These are phyloP conservation scores for Petrocephalus schoutedeni DNA, from an alignment of 2,797 vertebrate species.

Conservation along the genomic window DNA sequence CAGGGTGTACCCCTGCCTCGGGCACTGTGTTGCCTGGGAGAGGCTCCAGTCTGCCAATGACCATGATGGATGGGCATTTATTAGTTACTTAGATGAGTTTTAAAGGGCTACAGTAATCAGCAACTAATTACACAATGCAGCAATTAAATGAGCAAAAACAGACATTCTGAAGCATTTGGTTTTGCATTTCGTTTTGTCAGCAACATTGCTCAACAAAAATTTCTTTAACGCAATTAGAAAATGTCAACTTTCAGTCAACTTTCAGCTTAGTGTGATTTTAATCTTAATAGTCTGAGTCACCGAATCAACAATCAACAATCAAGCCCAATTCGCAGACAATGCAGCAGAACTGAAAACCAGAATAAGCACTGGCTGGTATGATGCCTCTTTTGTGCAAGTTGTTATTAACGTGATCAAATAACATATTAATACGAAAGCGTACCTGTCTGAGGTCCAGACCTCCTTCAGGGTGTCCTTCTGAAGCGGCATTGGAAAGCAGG, in stretches of 20 bases:
- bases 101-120: not conserved
- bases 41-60: not conserved
- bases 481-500: conserved; percentile 38
- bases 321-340: not conserved
- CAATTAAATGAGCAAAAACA: not conserved
- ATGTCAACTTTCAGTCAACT: not conserved
- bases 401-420: not conserved
- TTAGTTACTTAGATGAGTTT: not conserved
- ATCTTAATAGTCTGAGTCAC: not conserved
- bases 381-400: not conserved
- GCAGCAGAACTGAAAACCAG: not conserved
- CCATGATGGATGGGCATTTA: not conserved
- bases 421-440: not conserved
- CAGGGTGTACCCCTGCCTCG: not conserved
- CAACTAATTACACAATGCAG: not conserved
- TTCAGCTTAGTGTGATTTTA: not conserved
- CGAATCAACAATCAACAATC: not conserved
- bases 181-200: not conserved
- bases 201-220: not conserved
- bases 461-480: conserved; percentile 46
- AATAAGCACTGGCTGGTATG: not conserved
- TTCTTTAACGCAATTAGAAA: not conserved
- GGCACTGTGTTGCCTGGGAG: not conserved
- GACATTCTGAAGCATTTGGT: not conserved
- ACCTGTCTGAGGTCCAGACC: conserved; percentile 53